phyloP scores from a whole-genome alignment of 2,888 invertebrate species.

The Chymomyza fuscimana region DNA sequence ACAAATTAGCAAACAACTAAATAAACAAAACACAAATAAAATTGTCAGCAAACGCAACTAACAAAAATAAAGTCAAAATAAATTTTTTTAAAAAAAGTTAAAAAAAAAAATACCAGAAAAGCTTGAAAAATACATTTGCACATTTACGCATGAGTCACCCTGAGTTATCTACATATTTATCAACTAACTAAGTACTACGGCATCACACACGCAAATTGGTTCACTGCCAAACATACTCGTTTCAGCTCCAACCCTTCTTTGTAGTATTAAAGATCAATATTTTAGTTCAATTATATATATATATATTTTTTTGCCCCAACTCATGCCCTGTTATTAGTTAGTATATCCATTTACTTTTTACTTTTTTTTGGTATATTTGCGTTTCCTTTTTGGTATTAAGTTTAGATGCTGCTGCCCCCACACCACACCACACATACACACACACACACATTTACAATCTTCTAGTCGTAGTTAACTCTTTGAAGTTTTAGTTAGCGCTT shows the following conservation, averaged over 20 bases:
- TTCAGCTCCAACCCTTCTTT: conserved; percentile 34
- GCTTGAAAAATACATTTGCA: conserved; percentile 80
- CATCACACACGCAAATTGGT: conserved; percentile 30
- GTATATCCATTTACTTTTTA: conserved; percentile 26
- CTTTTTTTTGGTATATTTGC: conserved; percentile 36
- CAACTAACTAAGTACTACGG: conserved; percentile 9
- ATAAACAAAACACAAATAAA: conserved; percentile 35
- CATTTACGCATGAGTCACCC: conserved; percentile 80
- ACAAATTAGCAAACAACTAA: conserved; percentile 20
- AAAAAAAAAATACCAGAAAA: conserved; percentile 34
- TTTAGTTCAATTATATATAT: conserved; percentile 10
- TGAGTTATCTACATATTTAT: conserved; percentile 51
- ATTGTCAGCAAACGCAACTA: conserved; percentile 41
- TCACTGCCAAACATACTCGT: conserved; percentile 31
- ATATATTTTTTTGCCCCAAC: conserved; percentile 20
- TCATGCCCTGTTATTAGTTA: conserved; percentile 60
- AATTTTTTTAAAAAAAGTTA: conserved; percentile 42
- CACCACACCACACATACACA: conserved; percentile 21
- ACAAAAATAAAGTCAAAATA: conserved; percentile 32
- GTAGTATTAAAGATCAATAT: conserved; percentile 39
- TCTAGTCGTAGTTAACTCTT: conserved; percentile 56
- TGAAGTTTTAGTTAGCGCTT: conserved; percentile 66
- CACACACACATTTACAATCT: conserved; percentile 25
- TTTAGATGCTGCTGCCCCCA: conserved; percentile 63
- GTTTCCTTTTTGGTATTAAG: conserved; percentile 42